Conservation (phyloP, 2,113 vertebrate genomes). For the Silurus asotus region DNA sequence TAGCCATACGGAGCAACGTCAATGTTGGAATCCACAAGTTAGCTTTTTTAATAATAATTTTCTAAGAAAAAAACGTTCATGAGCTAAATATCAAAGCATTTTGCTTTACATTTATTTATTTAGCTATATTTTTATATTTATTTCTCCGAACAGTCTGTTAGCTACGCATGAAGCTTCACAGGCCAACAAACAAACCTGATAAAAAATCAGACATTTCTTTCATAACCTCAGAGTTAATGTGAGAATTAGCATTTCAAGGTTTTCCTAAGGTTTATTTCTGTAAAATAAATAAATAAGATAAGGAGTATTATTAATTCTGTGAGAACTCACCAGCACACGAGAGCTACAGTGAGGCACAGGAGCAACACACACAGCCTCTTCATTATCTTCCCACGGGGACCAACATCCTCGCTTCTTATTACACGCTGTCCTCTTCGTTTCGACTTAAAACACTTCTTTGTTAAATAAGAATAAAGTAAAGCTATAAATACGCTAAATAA, state of each 20-base stretch:
- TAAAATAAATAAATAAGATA: background rate
- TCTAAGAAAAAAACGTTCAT: background rate
- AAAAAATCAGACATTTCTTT: background rate
- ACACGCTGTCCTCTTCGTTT: background rate
- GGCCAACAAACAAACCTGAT: background rate
- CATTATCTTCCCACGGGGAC: slow-evolving; percentile 84
- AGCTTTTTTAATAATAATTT: background rate
- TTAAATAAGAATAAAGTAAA: background rate
- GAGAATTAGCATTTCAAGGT: background rate
- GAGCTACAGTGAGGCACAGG: slow-evolving; percentile 76
- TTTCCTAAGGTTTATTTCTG: background rate
- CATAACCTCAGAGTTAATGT: background rate
- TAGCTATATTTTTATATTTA: background rate
- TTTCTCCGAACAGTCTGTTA: background rate
- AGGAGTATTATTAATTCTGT: background rate
- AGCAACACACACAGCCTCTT: slow-evolving; percentile 78
- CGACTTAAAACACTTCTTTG: background rate
- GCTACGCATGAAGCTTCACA: slow-evolving; percentile 1
- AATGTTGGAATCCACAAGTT: background rate
- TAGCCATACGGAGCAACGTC: background rate
- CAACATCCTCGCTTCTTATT: slow-evolving; percentile 79
- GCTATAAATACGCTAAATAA: no score
- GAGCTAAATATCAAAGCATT: background rate
- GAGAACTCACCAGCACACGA: slow-evolving; percentile 76
- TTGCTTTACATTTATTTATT: background rate